Conservation (phyloP, 2,113 vertebrate species). For the Phrynocephalus versicolor region DNA sequence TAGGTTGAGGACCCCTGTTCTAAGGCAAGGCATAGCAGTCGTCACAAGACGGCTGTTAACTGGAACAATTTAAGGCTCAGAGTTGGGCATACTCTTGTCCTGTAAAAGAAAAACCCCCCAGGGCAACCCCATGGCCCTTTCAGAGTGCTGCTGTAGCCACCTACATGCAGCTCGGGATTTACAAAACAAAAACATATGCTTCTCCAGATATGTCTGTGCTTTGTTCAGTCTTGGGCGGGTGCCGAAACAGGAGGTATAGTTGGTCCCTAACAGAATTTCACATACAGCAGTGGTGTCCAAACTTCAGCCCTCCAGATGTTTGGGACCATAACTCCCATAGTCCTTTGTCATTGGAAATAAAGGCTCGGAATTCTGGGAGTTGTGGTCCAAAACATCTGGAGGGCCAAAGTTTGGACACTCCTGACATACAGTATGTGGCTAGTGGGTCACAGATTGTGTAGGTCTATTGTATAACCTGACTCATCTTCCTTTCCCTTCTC, state of each 20-base stretch:
- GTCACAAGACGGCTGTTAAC: not conserved
- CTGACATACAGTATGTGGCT: not conserved
- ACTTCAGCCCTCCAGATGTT: no score
- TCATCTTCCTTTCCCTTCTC: not conserved
- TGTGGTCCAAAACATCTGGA: no score
- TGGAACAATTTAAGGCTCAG: not conserved
- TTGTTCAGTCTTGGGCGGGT: not conserved
- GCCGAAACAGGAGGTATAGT: not conserved
- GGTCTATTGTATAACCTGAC: not conserved
- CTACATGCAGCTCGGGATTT: not conserved
- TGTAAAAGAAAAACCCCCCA: not conserved
- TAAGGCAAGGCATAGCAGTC: fast-evolving
- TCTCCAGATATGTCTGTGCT: no score
- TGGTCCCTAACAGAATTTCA: not conserved
- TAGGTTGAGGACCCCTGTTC: no score
- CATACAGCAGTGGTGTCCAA: not conserved
- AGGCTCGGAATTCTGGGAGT: no score
- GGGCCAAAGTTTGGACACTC: not conserved
- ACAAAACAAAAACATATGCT: no score
- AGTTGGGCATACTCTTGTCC: not conserved
- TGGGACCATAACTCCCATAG: no score
- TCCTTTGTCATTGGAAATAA: no score
- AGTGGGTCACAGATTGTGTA: not conserved
- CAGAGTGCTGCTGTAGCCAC: no score
- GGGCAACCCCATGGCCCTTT: not conserved